phyloP scores from a whole-genome alignment of 2,888 invertebrate species.

The Girardia tigrina region DNA sequence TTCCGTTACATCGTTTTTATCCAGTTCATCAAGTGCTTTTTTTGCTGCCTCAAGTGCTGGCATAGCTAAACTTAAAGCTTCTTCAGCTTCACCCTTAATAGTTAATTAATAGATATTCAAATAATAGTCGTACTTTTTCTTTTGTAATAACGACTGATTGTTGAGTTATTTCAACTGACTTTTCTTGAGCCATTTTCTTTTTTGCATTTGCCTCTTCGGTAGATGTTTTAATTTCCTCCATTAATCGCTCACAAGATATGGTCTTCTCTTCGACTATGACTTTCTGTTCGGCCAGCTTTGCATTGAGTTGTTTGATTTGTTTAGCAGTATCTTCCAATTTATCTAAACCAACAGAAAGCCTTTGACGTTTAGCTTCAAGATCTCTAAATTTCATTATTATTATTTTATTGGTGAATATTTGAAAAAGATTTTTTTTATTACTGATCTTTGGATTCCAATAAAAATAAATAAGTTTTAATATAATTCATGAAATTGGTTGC shows the following conservation, averaged over 20 bases:
- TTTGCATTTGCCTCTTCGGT: conserved; percentile 34
- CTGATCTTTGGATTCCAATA: conserved; percentile 34
- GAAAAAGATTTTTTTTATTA: conserved; percentile 15
- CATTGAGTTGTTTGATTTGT: conserved; percentile 36
- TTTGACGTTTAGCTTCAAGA: conserved; percentile 31
- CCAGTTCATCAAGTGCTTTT: conserved; percentile 35
- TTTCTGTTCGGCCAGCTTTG: conserved; percentile 35
- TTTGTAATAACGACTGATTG: conserved; percentile 33
- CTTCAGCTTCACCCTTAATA: conserved; percentile 26
- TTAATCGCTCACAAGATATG: conserved; percentile 34
- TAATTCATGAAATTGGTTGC: conserved; percentile 37
- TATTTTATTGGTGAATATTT: not conserved
- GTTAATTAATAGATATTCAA: not conserved
- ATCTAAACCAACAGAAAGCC: conserved; percentile 35
- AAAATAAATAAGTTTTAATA: conserved; percentile 32
- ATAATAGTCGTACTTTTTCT: conserved; percentile 30
- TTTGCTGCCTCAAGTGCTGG: conserved; percentile 37
- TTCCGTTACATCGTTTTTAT: conserved; percentile 37
- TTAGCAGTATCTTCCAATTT: conserved; percentile 36
- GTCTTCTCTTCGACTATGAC: conserved; percentile 36
- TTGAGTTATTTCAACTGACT: conserved; percentile 35
- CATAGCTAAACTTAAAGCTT: conserved; percentile 35
- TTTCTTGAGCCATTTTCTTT: conserved; percentile 34
- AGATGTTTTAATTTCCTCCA: conserved; percentile 34
- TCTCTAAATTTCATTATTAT: not conserved